phyloP scores from a whole-genome alignment of 2,113 vertebrate genomes.

The Callaeas wilsoni region DNA sequence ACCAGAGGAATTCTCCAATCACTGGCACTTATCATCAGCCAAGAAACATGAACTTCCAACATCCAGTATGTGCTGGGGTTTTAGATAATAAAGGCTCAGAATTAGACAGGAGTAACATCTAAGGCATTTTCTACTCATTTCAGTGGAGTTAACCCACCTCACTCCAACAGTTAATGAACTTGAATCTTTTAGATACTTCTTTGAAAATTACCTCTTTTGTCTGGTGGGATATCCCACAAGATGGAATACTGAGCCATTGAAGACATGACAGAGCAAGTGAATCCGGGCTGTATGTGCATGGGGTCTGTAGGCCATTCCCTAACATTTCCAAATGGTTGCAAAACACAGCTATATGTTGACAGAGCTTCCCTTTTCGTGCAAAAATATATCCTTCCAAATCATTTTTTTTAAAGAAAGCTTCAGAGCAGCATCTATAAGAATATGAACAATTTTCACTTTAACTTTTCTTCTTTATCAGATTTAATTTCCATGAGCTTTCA shows the following conservation, averaged over 20 bases:
- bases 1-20: not conserved
- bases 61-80: not conserved
- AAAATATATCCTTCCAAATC: not conserved
- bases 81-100: not conserved
- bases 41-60: not conserved
- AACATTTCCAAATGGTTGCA: not conserved
- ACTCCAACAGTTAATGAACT: not conserved
- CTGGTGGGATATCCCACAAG: not conserved
- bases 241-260: not conserved
- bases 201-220: not conserved
- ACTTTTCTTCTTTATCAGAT: not conserved
- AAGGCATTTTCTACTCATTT: not conserved
- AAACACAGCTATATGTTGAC: not conserved
- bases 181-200: not conserved
- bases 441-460: not conserved
- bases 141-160: not conserved
- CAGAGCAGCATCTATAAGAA: not conserved
- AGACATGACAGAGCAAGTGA: not conserved
- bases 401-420: not conserved
- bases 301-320: not conserved
- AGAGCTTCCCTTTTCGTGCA: not conserved
- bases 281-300: not conserved
- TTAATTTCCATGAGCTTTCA: not conserved
- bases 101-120: not conserved
- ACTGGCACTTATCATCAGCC: not conserved